Conservation (phyloP, 2,797 vertebrate genomes). For the Oreortyx pictus region DNA sequence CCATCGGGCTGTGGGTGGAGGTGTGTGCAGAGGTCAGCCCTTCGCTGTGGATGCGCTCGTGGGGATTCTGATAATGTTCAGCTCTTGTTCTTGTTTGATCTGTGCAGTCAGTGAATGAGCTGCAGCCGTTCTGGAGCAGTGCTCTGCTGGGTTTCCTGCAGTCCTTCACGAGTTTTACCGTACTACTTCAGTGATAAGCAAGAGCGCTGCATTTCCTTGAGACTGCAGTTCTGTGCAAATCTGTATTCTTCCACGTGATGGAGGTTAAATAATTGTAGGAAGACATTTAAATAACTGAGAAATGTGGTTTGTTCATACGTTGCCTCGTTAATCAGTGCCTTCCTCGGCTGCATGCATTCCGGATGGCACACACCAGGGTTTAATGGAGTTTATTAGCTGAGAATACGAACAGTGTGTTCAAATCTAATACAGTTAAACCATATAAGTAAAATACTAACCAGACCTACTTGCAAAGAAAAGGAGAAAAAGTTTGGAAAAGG, state of each 20-base stretch:
- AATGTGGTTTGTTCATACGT: conserved; percentile 56
- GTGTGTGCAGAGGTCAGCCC: neutral
- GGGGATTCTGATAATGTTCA: neutral
- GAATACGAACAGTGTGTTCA: neutral
- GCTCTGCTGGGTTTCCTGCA: conserved; percentile 40
- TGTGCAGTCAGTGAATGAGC: conserved; percentile 33
- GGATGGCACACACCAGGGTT: neutral
- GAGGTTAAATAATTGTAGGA: conserved; percentile 68
- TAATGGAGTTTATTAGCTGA: conserved; percentile 30
- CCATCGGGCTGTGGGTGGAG: neutral
- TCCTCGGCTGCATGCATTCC: neutral
- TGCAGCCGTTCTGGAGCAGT: conserved; percentile 50
- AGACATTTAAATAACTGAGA: conserved; percentile 64
- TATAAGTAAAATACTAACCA: neutral
- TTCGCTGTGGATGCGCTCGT: accelerated
- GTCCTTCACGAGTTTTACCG: conserved; percentile 30
- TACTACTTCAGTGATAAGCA: conserved; percentile 31
- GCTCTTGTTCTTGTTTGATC: conserved; percentile 33
- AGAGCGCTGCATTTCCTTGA: conserved; percentile 56
- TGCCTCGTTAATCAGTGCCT: conserved; percentile 65
- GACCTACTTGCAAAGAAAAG: neutral
- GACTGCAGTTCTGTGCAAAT: conserved; percentile 12
- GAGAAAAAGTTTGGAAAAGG: conserved; percentile 16
- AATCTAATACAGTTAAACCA: neutral
- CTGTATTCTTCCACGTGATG: conserved; percentile 50